phyloP scores from a whole-genome alignment of 2,888 invertebrate genomes.

The Plebejus argus region DNA sequence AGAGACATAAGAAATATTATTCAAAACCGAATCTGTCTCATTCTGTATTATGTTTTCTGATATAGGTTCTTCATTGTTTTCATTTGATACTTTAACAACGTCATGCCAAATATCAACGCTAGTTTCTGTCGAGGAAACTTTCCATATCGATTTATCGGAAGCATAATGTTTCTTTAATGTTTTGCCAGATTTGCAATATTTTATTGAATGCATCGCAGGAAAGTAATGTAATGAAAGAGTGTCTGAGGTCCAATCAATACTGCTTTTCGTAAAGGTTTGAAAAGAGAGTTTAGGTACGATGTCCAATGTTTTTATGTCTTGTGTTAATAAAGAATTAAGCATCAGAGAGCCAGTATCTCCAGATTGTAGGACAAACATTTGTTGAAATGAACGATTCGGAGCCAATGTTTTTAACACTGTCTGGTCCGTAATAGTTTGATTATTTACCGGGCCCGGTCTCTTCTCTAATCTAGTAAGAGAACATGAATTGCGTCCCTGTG shows the following conservation, averaged over 20 bases:
- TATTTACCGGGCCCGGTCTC: constrained; percentile 50
- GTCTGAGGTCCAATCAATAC: constrained; percentile 53
- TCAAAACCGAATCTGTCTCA: not conserved
- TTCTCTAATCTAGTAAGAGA: constrained; percentile 52
- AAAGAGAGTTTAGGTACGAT: constrained; percentile 48
- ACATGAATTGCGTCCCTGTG: constrained; percentile 37
- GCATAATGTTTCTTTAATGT: not conserved
- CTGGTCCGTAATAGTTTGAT: constrained; percentile 57
- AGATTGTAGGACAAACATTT: constrained; percentile 57
- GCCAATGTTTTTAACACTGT: constrained; percentile 60
- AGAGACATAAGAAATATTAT: not conserved
- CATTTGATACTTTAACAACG: not conserved
- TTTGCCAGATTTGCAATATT: not conserved
- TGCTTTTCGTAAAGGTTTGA: constrained; percentile 49
- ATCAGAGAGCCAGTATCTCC: constrained; percentile 60
- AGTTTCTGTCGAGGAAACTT: not conserved
- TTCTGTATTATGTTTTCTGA: not conserved
- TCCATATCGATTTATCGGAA: not conserved
- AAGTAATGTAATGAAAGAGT: constrained; percentile 55
- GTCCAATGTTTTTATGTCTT: constrained; percentile 46
- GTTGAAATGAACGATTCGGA: constrained; percentile 60
- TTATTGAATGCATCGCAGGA: not conserved
- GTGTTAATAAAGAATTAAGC: constrained; percentile 53
- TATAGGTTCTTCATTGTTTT: not conserved
- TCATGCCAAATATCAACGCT: not conserved